phyloP scores from a whole-genome alignment of 2,888 invertebrate genomes.

The Epirrita christyi region DNA sequence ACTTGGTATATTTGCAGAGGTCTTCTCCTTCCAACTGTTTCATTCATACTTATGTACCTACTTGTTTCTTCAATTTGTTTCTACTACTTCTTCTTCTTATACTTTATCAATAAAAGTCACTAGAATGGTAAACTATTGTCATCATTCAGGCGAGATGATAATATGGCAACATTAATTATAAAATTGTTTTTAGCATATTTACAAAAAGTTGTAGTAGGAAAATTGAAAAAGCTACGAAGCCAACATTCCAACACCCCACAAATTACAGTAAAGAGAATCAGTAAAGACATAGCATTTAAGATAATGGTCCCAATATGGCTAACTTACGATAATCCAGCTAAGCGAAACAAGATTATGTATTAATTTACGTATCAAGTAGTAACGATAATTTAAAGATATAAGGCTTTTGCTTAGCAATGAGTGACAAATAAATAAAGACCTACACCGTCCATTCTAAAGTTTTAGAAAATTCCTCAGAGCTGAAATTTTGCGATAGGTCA shows the following conservation, averaged over 20 bases:
- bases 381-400: slow-evolving; percentile 2
- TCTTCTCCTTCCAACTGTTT: too few species aligned
- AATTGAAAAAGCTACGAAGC: too few species aligned
- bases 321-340: slow-evolving; percentile 4
- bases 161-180: too few species aligned
- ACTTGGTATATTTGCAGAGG: too few species aligned
- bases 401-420: slow-evolving; percentile 1
- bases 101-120: too few species aligned
- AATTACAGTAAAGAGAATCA: background rate
- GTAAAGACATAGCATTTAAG: slow-evolving; percentile 9
- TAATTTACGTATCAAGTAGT: slow-evolving; percentile 9
- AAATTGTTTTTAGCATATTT: too few species aligned
- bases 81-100: too few species aligned
- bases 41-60: too few species aligned
- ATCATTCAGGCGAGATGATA: too few species aligned
- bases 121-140: too few species aligned
- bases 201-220: background rate
- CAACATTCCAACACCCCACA: background rate
- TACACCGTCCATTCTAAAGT: background rate
- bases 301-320: slow-evolving; percentile 11
- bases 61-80: too few species aligned
- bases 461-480: background rate
- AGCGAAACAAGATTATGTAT: slow-evolving; percentile 14
- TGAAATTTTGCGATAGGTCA: too few species aligned
- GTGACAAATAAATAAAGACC: slow-evolving; percentile 5